phyloP scores from a whole-genome alignment of 2,888 invertebrate genomes.

The Patella depressa region DNA sequence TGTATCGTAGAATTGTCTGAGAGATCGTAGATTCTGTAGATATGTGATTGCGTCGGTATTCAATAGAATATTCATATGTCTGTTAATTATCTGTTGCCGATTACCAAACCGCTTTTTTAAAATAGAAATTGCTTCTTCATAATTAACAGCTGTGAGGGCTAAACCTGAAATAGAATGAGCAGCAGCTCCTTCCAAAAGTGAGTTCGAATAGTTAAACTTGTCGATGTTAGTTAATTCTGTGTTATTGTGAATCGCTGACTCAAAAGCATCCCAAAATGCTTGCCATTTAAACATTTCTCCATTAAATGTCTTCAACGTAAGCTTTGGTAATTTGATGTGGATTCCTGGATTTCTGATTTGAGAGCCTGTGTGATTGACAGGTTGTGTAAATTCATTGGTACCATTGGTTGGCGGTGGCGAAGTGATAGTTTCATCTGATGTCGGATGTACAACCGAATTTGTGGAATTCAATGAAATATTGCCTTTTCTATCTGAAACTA shows the following conservation, averaged over 20 bases:
- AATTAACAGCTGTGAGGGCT: background rate
- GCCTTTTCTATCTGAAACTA: background rate
- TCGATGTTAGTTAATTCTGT: background rate
- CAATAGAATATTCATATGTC: background rate
- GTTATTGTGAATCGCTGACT: background rate
- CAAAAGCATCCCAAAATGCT: background rate
- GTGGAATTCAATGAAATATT: background rate
- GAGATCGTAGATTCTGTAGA: background rate
- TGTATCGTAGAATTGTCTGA: background rate
- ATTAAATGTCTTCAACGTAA: background rate
- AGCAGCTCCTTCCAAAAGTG: background rate
- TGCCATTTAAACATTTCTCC: slow-evolving; percentile 6
- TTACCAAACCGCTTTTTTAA: slow-evolving; percentile 3
- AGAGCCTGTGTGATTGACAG: background rate
- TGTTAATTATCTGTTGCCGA: background rate
- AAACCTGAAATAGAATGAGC: background rate
- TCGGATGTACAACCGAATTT: background rate
- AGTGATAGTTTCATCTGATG: background rate
- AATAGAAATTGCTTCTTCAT: background rate
- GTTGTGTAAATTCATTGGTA: background rate
- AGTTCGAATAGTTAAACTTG: background rate
- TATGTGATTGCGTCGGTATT: background rate
- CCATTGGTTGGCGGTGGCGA: background rate
- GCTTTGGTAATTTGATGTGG: background rate
- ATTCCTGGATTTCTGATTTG: background rate